Base-by-base conservation (phyloP, 1,140 invertebrate species). In the Reticulitermes speratus region DNA sequence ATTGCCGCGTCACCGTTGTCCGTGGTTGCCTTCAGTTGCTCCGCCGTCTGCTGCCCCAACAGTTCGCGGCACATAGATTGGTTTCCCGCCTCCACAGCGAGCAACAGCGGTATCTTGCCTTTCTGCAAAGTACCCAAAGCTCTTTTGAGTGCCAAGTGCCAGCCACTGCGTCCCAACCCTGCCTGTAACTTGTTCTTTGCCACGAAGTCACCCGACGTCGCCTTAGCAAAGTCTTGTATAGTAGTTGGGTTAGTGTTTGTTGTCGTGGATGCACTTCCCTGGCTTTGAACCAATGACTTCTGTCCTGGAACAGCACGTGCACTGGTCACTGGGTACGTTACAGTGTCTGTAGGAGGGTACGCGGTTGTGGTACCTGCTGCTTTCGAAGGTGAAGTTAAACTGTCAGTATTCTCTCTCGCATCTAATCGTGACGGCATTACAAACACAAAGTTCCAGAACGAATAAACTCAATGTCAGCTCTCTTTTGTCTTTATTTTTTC, bases 11-110 rank as follows among this genome's bases (percentile, higher is more conserved):
- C 98, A 21, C 96, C 96, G 88, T 94, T 94, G 75, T 94, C 94
- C 25, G 95, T 95, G 59, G 94, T 94, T 86, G 95, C 93, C 92
- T 94, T 94, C 48, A 97, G 91, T 91, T 97, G 95, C 90, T 97
- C 96, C 87, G 95, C 92, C 87, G 96, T 95, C 93, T 96, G 93
- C 90, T 96, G 94, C 19, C 95, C 93, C 85, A 99, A 93, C 38
- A 99, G 93, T 92, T 99, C 98, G 88, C 96, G 94, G 89, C 96
- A 96, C 93, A 98, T 97, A 85, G 96, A 96, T 90, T 97, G 95
- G 91, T 98, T 99, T 23, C 98, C 98, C 59, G 95, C 95, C 90
- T 99, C 97, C 85, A 99, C 96, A 48, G 98, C 97, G 88, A 98
- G 91, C 89, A 99, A 95, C 88, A 99, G 92, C 87, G 98, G 98